Base-by-base conservation (phyloP, 1,140 invertebrate species). In the Sycophaga agraensis region DNA sequence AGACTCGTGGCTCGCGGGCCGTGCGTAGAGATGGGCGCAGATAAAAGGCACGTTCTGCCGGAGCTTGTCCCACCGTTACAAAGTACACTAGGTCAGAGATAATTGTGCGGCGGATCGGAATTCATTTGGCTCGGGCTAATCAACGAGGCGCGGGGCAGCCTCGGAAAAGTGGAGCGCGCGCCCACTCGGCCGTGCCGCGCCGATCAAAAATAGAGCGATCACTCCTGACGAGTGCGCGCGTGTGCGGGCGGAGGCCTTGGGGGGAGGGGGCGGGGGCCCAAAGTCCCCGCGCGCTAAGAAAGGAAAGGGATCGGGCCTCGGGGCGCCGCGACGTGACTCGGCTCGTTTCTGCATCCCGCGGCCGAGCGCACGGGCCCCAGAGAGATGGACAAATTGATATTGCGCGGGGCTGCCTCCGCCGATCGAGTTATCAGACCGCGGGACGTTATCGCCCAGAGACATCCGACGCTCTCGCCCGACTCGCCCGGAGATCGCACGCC, bases 321-420 rank as follows among this genome's bases (percentile, higher is more conserved):
- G 35, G 17, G 50, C 37, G 31, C 37, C 31, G 11, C 5, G 39
- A n/a, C 53, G 46, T 53, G 48, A 60, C 42, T 60, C 31, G 49
- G 26, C 28, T 60, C 59, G 34, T 54, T 53, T 54, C 26, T 54
- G 49, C 50, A 54, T 53, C 40, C 42, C 26, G 59, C n/a, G 8
- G 34, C 26, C 46, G 2, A 14, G 37, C 37, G n/a, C 8, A 39
- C 37, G 28, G 42, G 37, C 26, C 50, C 22, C 26, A 24, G n/a
- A 42, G 45, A 63, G 61, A 63, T 63, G 48, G 37, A 63, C 61
- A 63, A 63, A 57, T 63, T 63, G 61, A 57, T 63, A 58, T 55
- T 55, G 43, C 43, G 6, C 8, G 42, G 11, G 45, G 28, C 28
- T 26, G 3, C 24, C 53, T 17, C 26, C 53, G 12, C 22, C 39